These are phyloP conservation scores for Lucinisca nassula DNA, from an alignment of 2,888 invertebrate species.

Conservation along the genomic window DNA sequence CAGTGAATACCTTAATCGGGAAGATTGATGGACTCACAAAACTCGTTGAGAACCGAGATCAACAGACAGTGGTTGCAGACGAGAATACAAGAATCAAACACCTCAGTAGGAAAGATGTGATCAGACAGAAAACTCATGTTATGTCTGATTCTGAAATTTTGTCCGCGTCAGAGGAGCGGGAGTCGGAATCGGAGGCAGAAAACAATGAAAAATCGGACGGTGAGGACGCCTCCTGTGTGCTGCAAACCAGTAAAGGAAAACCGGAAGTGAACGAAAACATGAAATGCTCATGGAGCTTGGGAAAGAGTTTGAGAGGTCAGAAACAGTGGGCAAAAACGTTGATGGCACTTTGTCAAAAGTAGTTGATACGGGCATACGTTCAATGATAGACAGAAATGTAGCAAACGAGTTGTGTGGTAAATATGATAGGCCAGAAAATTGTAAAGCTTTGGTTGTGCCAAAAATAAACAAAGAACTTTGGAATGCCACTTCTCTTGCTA, in stretches of 20 bases:
- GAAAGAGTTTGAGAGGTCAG: not conserved
- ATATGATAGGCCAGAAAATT: slow-evolving; percentile 8
- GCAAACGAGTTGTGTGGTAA: not conserved
- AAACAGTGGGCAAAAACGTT: not conserved
- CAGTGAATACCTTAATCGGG: too few species aligned
- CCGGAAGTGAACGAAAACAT: not conserved
- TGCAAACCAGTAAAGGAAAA: too few species aligned
- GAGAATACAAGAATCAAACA: too few species aligned
- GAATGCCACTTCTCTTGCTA: too few species aligned
- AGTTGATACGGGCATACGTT: not conserved
- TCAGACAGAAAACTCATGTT: too few species aligned
- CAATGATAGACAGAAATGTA: not conserved
- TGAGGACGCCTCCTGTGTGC: too few species aligned
- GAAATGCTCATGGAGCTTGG: not conserved
- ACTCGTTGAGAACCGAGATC: not conserved
- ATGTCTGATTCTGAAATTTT: too few species aligned
- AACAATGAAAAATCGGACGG: too few species aligned
- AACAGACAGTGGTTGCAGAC: too few species aligned
- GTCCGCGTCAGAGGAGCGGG: too few species aligned
- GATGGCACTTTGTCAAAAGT: not conserved
- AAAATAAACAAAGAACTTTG: slow-evolving; percentile 18
- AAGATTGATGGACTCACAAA: not conserved
- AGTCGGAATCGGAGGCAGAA: too few species aligned
- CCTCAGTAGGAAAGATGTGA: too few species aligned
- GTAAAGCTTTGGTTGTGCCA: not conserved